Percentiles rank a stretch among this genome's conserved stretches.
Conservation (phyloP, 2,888 invertebrate species). For the Lasioglossum marginatum region DNA sequence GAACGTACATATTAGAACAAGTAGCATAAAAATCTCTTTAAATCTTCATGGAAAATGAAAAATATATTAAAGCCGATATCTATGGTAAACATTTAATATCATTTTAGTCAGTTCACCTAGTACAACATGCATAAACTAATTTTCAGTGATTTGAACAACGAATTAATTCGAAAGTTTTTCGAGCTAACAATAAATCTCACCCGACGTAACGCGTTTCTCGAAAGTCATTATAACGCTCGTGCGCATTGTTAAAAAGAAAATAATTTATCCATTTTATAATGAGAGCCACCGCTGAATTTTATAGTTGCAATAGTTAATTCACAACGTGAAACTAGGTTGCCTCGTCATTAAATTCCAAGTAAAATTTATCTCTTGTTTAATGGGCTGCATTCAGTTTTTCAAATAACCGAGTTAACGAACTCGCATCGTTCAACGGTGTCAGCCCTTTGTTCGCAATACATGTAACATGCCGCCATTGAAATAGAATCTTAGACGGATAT, state of each 20-base stretch:
- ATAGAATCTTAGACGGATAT: not conserved
- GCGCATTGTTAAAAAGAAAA: too few species aligned
- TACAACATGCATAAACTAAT: not conserved
- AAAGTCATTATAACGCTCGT: too few species aligned
- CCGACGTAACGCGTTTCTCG: not conserved
- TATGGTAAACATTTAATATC: not conserved
- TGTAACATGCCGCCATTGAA: not conserved
- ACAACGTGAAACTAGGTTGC: not conserved
- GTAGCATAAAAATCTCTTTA: not conserved
- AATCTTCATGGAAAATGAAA: not conserved
- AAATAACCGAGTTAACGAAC: not conserved
- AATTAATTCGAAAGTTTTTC: not conserved
- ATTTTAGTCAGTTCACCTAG: not conserved
- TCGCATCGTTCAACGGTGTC: not conserved
- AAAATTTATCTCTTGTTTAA: not conserved
- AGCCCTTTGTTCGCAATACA: not conserved
- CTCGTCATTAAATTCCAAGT: slow-evolving; percentile 2
- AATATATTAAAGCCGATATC: not conserved
- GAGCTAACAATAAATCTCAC: not conserved
- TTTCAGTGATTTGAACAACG: not conserved
- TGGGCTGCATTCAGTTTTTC: not conserved
- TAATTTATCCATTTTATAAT: not conserved
- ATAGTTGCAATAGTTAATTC: not conserved
- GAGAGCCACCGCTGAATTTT: not conserved
- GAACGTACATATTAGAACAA: not conserved